Conservation (phyloP, 2,888 invertebrate species). For the Macrophya annulata region DNA sequence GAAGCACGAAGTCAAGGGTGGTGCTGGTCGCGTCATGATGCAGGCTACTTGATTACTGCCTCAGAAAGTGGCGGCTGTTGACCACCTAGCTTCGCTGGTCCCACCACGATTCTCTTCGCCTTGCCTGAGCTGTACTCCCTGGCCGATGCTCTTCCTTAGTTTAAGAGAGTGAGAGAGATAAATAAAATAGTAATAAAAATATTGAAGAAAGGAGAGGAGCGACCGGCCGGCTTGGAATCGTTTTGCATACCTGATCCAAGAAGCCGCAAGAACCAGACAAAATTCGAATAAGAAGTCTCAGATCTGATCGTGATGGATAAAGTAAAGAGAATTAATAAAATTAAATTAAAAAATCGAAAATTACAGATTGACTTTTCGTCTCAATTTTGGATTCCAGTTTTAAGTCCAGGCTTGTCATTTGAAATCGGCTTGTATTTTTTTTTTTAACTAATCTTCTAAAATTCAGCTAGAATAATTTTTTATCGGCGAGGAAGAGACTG, state of each 20-base stretch:
- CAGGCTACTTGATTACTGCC: constrained; percentile 77
- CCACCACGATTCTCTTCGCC: constrained; percentile 60
- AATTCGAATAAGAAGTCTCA: not conserved
- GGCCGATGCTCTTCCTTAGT: not conserved
- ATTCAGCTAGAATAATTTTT: not conserved
- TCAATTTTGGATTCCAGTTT: not conserved
- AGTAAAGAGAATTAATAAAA: not conserved
- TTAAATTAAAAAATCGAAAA: not conserved
- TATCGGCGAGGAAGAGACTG: not conserved
- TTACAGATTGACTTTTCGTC: not conserved
- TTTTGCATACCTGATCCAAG: constrained; percentile 30
- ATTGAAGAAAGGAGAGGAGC: not conserved
- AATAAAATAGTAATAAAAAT: not conserved
- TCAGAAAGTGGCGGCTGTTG: constrained; percentile 74
- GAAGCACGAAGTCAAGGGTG: constrained; percentile 67
- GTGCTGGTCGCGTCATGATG: constrained; percentile 76
- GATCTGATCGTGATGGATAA: not conserved
- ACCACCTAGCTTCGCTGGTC: constrained; percentile 73
- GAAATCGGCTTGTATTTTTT: too few relatives aligned
- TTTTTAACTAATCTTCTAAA: not conserved
- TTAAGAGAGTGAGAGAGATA: not conserved
- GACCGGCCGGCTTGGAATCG: constrained; percentile 18
- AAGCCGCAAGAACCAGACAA: not conserved
- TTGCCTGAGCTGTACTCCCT: constrained; percentile 11
- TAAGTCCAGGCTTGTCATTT: too few relatives aligned